Percentiles rank a stretch among this genome's conserved stretches.
Evolutionary conservation across 2,113 vertebrate genomes (phyloP).

Genomic region (Peromyscus maniculatus): DNA sequence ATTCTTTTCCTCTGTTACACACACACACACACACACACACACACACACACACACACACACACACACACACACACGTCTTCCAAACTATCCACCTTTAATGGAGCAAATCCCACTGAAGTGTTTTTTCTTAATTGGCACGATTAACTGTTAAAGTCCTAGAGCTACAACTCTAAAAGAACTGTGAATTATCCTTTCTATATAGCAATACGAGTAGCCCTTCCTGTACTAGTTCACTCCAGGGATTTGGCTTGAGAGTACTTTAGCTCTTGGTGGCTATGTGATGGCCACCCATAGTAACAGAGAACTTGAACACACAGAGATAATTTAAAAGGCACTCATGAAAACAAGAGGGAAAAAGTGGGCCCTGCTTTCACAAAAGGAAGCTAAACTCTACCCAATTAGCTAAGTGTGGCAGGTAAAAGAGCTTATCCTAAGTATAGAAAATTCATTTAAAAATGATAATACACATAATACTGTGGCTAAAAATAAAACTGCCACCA

Average conservation of each 20-base stretch:
- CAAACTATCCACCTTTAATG: constrained; percentile 37
- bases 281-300: constrained; percentile 1
- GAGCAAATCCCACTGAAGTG: constrained; percentile 5
- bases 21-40: background rate
- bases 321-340: constrained; percentile 39
- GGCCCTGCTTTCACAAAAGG: constrained; percentile 5
- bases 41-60: background rate
- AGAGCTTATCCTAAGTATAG: constrained; percentile 12
- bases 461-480: background rate
- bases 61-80: background rate
- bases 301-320: background rate
- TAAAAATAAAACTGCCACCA: constrained; percentile 40
- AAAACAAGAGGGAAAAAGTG: background rate
- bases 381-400: constrained; percentile 1
- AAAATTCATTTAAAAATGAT: constrained; percentile 28
- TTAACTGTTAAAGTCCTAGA: constrained; percentile 67
- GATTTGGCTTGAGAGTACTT: background rate
- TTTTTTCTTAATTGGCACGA: constrained; percentile 52
- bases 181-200: background rate
- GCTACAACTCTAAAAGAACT: constrained; percentile 34
- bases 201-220: constrained; percentile 26
- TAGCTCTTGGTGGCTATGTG: background rate
- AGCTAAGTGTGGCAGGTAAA: background rate
- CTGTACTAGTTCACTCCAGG: background rate
- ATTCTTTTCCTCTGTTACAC: background rate